These are phyloP conservation scores for Lindbergichthys nudifrons DNA, from an alignment of 2,797 vertebrate species.

Conservation along the genomic window DNA sequence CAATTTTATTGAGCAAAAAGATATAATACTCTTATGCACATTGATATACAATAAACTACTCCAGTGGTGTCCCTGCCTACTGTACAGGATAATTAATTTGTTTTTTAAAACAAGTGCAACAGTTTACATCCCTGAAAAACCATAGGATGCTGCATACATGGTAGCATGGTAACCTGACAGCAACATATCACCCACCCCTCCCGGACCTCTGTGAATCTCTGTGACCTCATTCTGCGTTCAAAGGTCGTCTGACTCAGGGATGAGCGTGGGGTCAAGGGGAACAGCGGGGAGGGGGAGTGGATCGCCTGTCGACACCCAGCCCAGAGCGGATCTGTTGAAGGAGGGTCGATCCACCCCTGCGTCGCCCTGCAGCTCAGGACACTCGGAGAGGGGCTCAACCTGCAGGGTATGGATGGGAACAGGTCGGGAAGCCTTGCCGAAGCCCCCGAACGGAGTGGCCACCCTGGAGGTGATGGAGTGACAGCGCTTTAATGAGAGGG, in stretches of 20 bases:
- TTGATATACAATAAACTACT: slow-evolving; percentile 63
- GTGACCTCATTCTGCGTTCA: slow-evolving; percentile 79
- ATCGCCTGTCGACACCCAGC: slow-evolving; percentile 87
- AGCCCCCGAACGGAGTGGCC: slow-evolving; percentile 95
- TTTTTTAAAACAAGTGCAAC: slow-evolving; percentile 35
- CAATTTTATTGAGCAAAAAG: slow-evolving; percentile 67
- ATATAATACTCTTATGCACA: slow-evolving; percentile 65
- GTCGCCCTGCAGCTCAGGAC: slow-evolving; percentile 83
- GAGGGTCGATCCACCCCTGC: slow-evolving; percentile 85
- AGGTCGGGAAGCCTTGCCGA: slow-evolving; percentile 88
- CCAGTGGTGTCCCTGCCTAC: slow-evolving; percentile 10
- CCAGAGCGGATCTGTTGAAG: slow-evolving; percentile 95
- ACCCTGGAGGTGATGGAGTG: slow-evolving; percentile 85
- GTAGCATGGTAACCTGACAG: slow-evolving; percentile 32
- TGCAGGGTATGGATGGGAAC: slow-evolving; percentile 85
- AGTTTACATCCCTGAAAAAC: slow-evolving; percentile 28
- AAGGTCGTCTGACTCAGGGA: slow-evolving; percentile 96
- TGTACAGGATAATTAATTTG: slow-evolving; percentile 25
- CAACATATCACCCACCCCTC: slow-evolving; percentile 17
- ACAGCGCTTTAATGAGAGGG: slow-evolving; percentile 51
- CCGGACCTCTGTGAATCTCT: slow-evolving; percentile 47
- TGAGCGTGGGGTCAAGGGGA: slow-evolving; percentile 75
- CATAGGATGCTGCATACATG: slow-evolving; percentile 21
- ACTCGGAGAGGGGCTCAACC: slow-evolving; percentile 83
- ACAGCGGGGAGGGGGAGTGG: slow-evolving; percentile 80